A percentile compares a stretch with the other conserved stretches of the same genome.
Conservation (phyloP, 2,113 vertebrate genomes). For the Triplophysa rosa region DNA sequence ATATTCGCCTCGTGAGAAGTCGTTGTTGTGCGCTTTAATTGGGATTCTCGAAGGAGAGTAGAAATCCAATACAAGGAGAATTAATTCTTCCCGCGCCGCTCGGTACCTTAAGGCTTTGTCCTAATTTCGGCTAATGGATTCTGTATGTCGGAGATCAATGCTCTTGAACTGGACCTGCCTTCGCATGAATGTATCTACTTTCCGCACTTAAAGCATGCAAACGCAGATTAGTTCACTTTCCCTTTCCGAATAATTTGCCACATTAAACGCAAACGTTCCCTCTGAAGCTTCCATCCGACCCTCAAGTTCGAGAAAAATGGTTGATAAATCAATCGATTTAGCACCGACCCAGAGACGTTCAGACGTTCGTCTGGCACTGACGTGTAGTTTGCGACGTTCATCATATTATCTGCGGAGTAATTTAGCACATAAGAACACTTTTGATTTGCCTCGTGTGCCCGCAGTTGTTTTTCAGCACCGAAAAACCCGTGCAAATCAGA, state of each 20-base stretch:
- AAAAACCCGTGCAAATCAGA: slow-evolving; percentile 25
- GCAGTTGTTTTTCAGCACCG: slow-evolving; percentile 22
- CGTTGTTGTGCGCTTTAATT: slow-evolving; percentile 60
- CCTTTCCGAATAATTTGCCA: neutral
- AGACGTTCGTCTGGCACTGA: neutral
- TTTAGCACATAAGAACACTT: slow-evolving; percentile 13
- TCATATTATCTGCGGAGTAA: slow-evolving; percentile 30
- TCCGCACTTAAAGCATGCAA: neutral
- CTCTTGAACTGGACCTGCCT: slow-evolving; percentile 7
- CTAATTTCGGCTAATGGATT: slow-evolving; percentile 69
- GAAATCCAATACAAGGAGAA: slow-evolving; percentile 62
- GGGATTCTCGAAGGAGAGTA: slow-evolving; percentile 58
- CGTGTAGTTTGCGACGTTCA: neutral
- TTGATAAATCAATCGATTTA: neutral
- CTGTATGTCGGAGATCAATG: slow-evolving; percentile 63
- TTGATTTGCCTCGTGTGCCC: slow-evolving; percentile 21
- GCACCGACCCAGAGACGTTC: neutral
- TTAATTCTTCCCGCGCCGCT: slow-evolving; percentile 64
- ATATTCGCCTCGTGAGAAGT: slow-evolving; percentile 33
- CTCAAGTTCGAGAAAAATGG: neutral
- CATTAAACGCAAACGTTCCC: neutral
- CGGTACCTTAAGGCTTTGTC: slow-evolving; percentile 52
- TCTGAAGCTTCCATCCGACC: neutral
- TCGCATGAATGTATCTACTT: neutral
- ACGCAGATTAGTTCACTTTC: neutral